phyloP scores from a whole-genome alignment of 1,140 invertebrate genomes.

The Xylocopa sonorina region DNA sequence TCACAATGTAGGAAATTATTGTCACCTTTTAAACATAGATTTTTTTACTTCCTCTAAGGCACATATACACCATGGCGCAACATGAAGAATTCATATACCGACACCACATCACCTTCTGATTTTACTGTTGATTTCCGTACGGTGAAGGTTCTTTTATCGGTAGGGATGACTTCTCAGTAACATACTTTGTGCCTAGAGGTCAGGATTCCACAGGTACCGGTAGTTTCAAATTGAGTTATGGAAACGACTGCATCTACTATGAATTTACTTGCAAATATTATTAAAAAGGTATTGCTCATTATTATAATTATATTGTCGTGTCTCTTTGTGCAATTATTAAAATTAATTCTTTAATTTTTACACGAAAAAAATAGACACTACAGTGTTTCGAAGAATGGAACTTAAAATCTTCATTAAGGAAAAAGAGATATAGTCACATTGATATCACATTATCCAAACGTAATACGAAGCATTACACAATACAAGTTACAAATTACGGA shows the following conservation, averaged over 20 bases:
- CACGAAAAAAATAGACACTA: not conserved
- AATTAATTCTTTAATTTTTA: not conserved
- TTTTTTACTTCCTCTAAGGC: slow-evolving; percentile 29
- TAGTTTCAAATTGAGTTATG: slow-evolving; percentile 14
- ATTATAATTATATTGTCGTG: not conserved
- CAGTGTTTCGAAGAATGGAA: slow-evolving; percentile 14
- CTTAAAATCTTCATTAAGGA: not conserved
- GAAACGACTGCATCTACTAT: not conserved
- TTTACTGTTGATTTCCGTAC: slow-evolving; percentile 15
- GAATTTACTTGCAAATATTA: slow-evolving; percentile 9
- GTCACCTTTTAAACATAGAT: slow-evolving; percentile 48
- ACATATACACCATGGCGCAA: slow-evolving; percentile 27
- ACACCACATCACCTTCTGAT: slow-evolving; percentile 22
- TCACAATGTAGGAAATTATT: slow-evolving; percentile 21
- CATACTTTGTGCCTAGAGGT: slow-evolving; percentile 33
- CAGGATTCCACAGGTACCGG: slow-evolving; percentile 20
- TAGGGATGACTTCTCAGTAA: slow-evolving; percentile 19
- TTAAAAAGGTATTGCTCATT: slow-evolving; percentile 21
- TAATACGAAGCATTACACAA: not conserved
- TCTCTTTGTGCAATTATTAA: not conserved
- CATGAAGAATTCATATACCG: slow-evolving; percentile 46
- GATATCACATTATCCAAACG: slow-evolving; percentile 12
- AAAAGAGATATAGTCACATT: slow-evolving; percentile 12
- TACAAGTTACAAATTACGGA: slow-evolving; percentile 36
- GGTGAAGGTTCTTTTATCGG: slow-evolving; percentile 18